phyloP scores from a whole-genome alignment of 2,113 vertebrate genomes.

The Eleginops maclovinus region DNA sequence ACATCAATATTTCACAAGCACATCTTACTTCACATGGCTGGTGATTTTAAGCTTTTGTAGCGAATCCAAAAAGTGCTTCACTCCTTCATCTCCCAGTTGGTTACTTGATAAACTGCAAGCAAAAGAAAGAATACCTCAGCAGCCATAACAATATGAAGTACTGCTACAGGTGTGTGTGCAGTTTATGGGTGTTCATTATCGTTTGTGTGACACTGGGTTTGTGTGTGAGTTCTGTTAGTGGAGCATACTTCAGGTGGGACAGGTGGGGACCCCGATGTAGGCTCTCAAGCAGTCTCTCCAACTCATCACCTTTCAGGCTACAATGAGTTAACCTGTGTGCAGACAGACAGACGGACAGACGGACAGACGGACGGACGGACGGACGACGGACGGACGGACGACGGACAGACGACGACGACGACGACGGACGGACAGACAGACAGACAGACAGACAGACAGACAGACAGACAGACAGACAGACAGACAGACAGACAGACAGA shows the following conservation, averaged over 20 bases:
- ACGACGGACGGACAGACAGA: neutral
- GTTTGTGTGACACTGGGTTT: neutral
- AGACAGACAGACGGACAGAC: neutral
- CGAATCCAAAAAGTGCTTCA: constrained; percentile 65
- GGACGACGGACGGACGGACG: no score
- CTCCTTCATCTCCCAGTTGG: constrained; percentile 71
- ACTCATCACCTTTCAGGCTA: constrained; percentile 42
- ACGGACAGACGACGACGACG: neutral
- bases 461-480: no score
- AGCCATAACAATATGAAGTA: neutral
- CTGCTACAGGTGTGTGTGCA: neutral
- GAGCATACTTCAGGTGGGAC: constrained; percentile 75
- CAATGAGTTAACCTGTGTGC: constrained; percentile 74
- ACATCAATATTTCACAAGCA: neutral
- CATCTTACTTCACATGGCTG: constrained; percentile 75
- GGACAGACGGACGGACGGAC: neutral
- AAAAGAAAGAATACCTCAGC: constrained; percentile 18
- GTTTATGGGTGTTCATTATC: neutral
- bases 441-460: neutral
- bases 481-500: no score
- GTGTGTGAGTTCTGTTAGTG: constrained; percentile 2
- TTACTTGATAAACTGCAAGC: constrained; percentile 78
- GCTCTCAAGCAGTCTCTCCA: constrained; percentile 65
- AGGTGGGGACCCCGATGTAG: constrained; percentile 66
- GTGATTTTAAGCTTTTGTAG: constrained; percentile 71